These are phyloP conservation scores for Sorex fumeus DNA, from an alignment of 2,113 vertebrate genomes.

Conservation along the genomic window DNA sequence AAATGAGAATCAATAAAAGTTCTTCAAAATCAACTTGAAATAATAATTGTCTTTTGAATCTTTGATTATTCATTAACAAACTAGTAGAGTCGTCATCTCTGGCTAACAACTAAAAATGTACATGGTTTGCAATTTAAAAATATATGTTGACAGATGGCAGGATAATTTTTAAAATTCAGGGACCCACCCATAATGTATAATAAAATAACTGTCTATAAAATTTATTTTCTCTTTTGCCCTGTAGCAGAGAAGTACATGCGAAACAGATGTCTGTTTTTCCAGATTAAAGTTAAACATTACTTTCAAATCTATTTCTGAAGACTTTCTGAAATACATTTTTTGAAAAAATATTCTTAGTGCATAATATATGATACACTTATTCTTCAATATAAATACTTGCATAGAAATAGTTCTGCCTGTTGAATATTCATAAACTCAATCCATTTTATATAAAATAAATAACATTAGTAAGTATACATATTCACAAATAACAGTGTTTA, in stretches of 20 bases:
- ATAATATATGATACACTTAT: slow-evolving; percentile 22
- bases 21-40: slow-evolving; percentile 36
- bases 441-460: slow-evolving; percentile 6
- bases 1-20: slow-evolving; percentile 33
- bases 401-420: neutral
- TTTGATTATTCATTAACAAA: slow-evolving; percentile 23
- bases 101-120: neutral
- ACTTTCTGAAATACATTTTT: slow-evolving; percentile 34
- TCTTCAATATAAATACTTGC: slow-evolving; percentile 10
- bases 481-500: neutral
- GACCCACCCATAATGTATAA: neutral
- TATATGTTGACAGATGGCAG: slow-evolving; percentile 58
- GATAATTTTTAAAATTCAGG: slow-evolving; percentile 42
- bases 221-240: slow-evolving; percentile 51
- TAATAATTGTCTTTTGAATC: slow-evolving; percentile 29
- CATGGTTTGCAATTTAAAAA: slow-evolving; percentile 47
- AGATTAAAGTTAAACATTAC: slow-evolving; percentile 52
- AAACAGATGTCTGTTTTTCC: slow-evolving; percentile 60
- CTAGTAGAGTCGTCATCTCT: neutral
- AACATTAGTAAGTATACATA: slow-evolving; percentile 44
- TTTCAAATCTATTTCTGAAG: neutral
- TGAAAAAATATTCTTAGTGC: slow-evolving; percentile 9
- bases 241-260: slow-evolving; percentile 13
- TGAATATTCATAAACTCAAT: slow-evolving; percentile 8
- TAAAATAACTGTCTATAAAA: slow-evolving; percentile 43